A percentile compares a stretch with the other conserved stretches of the same genome.
Evolutionary conservation across 1,140 invertebrate genomes (phyloP).

Genomic region (Temnothorax curvispinosus): DNA sequence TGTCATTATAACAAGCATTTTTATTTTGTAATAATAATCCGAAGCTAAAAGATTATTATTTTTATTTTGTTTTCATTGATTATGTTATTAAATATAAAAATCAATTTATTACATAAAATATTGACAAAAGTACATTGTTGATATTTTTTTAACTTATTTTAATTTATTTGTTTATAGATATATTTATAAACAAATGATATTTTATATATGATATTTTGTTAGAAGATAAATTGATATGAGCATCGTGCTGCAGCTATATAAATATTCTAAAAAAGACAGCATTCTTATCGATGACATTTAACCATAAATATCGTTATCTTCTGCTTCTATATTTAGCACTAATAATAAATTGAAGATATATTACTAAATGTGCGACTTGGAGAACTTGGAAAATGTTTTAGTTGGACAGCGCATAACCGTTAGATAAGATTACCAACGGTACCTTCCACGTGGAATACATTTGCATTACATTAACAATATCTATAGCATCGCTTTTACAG

Average conservation of each 20-base stretch:
- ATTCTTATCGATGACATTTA: neutral
- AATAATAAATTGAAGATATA: constrained; percentile 14
- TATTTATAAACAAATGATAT: too few relatives aligned
- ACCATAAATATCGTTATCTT: constrained; percentile 20
- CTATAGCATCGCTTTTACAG: constrained; percentile 3
- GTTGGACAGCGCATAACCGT: constrained; percentile 29
- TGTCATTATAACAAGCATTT: too few relatives aligned
- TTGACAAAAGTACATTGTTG: neutral
- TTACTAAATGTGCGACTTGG: constrained; percentile 20
- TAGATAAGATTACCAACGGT: constrained; percentile 35
- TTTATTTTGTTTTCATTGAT: neutral
- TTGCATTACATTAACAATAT: constrained; percentile 67
- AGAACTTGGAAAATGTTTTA: neutral
- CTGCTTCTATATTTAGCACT: neutral
- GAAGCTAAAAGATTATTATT: neutral
- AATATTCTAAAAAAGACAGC: neutral
- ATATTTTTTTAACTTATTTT: neutral
- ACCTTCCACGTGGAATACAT: constrained; percentile 36
- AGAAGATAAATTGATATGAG: neutral
- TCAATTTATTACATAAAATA: neutral
- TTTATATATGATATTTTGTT: neutral
- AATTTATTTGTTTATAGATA: neutral
- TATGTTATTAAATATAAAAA: neutral
- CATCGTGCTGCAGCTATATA: neutral
- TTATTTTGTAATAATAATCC: too few relatives aligned